Evolutionary conservation across 2,888 invertebrate genomes (phyloP).

Genomic region (Andrena dorsata): DNA sequence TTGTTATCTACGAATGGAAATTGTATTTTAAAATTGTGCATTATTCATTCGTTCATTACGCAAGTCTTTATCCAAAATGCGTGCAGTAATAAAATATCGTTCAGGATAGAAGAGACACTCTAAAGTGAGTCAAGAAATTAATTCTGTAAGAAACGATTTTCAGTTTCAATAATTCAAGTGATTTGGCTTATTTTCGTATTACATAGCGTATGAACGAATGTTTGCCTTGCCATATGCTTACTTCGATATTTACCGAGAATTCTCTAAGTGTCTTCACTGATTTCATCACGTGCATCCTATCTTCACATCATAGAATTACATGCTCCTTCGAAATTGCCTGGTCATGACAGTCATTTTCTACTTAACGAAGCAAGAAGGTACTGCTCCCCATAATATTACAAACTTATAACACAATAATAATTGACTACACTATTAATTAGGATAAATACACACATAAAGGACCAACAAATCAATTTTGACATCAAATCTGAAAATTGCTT

Average conservation of each 20-base stretch:
- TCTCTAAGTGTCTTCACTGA: not conserved
- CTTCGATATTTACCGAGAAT: not conserved
- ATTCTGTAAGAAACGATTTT: not conserved
- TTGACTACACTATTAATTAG: too few relatives aligned
- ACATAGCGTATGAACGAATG: not conserved
- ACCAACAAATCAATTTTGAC: too few relatives aligned
- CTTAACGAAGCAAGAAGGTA: not conserved
- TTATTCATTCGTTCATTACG: not conserved
- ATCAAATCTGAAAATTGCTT: too few relatives aligned
- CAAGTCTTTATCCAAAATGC: too few relatives aligned
- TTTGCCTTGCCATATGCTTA: not conserved
- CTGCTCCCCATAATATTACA: too few relatives aligned
- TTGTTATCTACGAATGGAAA: not conserved
- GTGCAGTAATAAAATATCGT: too few relatives aligned
- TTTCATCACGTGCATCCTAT: not conserved
- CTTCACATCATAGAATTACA: too few relatives aligned
- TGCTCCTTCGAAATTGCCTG: not conserved
- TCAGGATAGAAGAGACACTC: too few relatives aligned
- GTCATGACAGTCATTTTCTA: constrained; percentile 1
- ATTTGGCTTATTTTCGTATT: not conserved
- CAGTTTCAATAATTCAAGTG: not conserved
- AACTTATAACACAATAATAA: too few relatives aligned
- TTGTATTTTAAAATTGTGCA: not conserved
- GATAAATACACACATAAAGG: too few relatives aligned
- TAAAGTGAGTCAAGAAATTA: not conserved